Evolutionary conservation across 2,888 invertebrate species (phyloP), one percentile per base, ranked within the genome.

Genomic region (Chloroclysta siterata): DNA sequence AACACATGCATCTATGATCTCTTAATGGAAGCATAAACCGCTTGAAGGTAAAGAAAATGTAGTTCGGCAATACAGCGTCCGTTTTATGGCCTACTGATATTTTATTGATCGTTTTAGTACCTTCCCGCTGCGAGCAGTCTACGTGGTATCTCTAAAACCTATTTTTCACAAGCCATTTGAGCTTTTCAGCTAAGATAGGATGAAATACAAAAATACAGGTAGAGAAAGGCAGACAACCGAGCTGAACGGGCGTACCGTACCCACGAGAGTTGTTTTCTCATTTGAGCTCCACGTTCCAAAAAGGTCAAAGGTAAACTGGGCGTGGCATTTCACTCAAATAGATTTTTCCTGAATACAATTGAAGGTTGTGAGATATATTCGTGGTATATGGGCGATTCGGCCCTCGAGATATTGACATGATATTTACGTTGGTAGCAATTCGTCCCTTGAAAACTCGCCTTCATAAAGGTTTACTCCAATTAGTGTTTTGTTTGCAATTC

Each of bases 401-500:
- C n/a, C n/a, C n/a, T n/a, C n/a, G n/a, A n/a, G n/a, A n/a, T n/a
- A n/a, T n/a, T n/a, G n/a, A n/a, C n/a, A n/a, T n/a, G n/a, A n/a
- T n/a, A n/a, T n/a, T n/a, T n/a, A n/a, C n/a, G n/a, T n/a, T n/a
- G n/a, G n/a, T n/a, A n/a, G n/a, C n/a, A n/a, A n/a, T n/a, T n/a
- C n/a, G n/a, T n/a, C n/a, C n/a, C n/a, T n/a, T n/a, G n/a, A n/a
- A n/a, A 59, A 53, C 54, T 60, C 53, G 57, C 56, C 64, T 69
- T 60, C 69, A 65, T 74, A 63, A 74, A 75, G 74, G 67, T 64
- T 61, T 71, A 67, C 67, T 76, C 72, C 74, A 77, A 81, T 80
- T 77, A 81, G 73, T 75, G 72, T 69, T 75, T 77, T 80, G 80
- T 82, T 82, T 81, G 77, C 78, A 63, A 72, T 71, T 70, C 68